Base-by-base conservation (phyloP, 2,888 invertebrate species). In the Phytoseiulus persimilis region DNA sequence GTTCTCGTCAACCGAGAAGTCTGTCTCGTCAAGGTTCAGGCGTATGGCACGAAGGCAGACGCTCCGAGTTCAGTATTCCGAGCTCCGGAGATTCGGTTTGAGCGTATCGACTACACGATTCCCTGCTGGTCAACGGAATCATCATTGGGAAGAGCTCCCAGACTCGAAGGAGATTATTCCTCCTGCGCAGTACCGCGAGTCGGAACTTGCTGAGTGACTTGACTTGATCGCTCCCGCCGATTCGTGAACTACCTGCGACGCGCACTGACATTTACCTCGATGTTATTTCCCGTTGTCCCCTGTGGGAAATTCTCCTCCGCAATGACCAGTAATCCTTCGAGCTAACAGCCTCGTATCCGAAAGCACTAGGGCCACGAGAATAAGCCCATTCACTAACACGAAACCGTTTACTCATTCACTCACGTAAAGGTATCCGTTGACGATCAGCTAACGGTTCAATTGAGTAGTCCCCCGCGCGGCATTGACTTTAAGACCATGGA, bases 361-460 rank as follows among this genome's bases (percentile, higher is more conserved):
- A 28, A 65, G 65, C 65, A 65, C 65, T 65, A 18, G 65, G 28
- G 28, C 65, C 65, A 65, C 65, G 23, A 14, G 65, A 28, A 65
- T 28, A 65, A 14, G 14, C 65, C 65, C 65, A 65, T 65, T 65
- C 65, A 65, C 65, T 65, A 2, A 28, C 65, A 65, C 65, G 65
- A 65, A 65, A 28, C 28, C 65, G 65, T 65, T 65, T 65, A 65
- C 65, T 14, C 65, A 65, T 65, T 65, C 65, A 65, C 65, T 65
- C 65, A 23, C 65, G 65, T 28, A 65, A 11, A 23, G 65, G 65
- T 65, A 65, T 65, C 65, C 65, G 65, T 65, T 65, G 65, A 65
- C 65, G 65, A 65, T 65, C 65, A 65, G 65, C 65, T 65, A 65
- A 65, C 65, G 65, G 65, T 65, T 65, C 65, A 65, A 65, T 65